Conservation (phyloP, 2,113 vertebrate species). For the Apaloderma vittatum region DNA sequence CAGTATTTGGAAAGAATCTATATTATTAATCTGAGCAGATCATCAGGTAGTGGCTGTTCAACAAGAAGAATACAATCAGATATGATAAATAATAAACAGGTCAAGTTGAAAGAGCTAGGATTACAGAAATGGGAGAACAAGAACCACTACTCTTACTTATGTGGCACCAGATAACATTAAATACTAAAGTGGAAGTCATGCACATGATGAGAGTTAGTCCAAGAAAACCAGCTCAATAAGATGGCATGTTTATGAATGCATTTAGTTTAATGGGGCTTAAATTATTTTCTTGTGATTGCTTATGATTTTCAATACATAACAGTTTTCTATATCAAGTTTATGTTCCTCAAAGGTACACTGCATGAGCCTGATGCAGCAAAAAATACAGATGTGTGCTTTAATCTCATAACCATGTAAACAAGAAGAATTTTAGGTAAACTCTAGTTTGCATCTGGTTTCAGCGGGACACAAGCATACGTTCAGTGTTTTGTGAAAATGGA, state of each 20-base stretch:
- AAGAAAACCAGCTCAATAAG: background rate
- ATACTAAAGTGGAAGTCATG: background rate
- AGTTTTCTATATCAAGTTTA: background rate
- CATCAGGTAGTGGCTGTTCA: background rate
- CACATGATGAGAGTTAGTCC: background rate
- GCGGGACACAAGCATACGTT: background rate
- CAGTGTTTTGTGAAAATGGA: background rate
- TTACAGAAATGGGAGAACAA: background rate
- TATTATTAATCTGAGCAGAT: background rate
- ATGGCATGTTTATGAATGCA: background rate
- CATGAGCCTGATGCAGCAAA: background rate
- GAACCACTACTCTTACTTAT: background rate
- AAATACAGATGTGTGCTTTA: fast-evolving
- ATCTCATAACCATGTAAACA: background rate
- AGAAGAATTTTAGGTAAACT: background rate
- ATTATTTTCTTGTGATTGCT: background rate
- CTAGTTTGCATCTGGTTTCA: background rate
- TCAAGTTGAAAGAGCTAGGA: background rate
- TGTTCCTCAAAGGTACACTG: background rate
- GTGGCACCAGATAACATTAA: background rate
- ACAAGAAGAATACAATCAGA: background rate
- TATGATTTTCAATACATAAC: background rate
- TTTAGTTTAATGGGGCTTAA: background rate
- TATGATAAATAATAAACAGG: background rate
- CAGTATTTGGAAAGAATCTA: background rate